phyloP scores from a whole-genome alignment of 1,140 invertebrate species.

The Polypedilum vanderplanki region DNA sequence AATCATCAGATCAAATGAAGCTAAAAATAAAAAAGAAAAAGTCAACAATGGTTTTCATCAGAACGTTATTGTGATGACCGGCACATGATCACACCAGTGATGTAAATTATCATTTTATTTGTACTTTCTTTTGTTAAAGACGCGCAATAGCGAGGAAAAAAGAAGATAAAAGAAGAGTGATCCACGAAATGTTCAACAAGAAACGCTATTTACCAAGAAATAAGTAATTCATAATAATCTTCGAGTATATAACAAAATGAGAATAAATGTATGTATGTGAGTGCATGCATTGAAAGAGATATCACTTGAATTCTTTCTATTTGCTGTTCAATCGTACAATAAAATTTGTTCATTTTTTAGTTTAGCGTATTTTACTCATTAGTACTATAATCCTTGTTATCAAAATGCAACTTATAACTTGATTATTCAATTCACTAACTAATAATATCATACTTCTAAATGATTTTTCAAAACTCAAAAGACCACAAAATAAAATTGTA shows the following conservation, averaged over 20 bases:
- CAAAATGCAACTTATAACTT: no score
- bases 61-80: background rate
- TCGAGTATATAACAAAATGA: background rate
- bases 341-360: no score
- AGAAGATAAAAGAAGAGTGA: slow-evolving; percentile 1
- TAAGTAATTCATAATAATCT: background rate
- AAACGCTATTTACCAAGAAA: background rate
- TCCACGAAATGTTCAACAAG: slow-evolving; percentile 4
- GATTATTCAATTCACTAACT: no score
- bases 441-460: no score
- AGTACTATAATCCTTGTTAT: no score
- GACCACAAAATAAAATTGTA: no score
- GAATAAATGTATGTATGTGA: background rate
- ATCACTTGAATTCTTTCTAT: no score
- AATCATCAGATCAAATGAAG: background rate
- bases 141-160: background rate
- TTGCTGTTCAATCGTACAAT: no score
- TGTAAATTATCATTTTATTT: slow-evolving; percentile 20
- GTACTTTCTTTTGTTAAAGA: slow-evolving; percentile 7
- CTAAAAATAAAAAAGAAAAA: background rate
- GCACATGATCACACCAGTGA: background rate
- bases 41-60: no score
- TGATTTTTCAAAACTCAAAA: no score
- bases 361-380: no score
- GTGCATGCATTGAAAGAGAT: no score